Evolutionary conservation across 2,888 invertebrate genomes (phyloP).

Genomic region (Hylaea fasciaria): DNA sequence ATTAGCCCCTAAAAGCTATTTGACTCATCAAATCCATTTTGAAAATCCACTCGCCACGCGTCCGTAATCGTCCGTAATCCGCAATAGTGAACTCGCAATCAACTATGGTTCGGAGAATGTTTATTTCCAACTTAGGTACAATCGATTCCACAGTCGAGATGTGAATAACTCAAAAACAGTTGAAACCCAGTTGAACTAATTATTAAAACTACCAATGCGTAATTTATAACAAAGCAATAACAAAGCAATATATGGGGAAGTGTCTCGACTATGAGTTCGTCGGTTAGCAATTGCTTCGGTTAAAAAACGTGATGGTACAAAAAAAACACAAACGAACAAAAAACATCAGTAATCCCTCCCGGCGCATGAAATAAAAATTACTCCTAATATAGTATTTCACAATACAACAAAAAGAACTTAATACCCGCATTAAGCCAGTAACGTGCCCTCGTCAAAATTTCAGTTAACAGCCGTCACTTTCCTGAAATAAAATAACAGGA

Average conservation of each 20-base stretch:
- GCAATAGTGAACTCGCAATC: conserved; percentile 3
- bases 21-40: conserved; percentile 5
- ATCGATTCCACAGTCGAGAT: too few species aligned
- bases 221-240: too few species aligned
- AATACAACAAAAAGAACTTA: conserved; percentile 13
- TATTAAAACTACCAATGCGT: too few species aligned
- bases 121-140: too few species aligned
- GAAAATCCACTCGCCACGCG: conserved; percentile 6
- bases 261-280: too few species aligned
- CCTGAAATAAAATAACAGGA: conserved; percentile 10
- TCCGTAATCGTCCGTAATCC: background rate
- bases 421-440: conserved; percentile 33
- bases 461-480: conserved; percentile 8
- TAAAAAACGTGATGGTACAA: too few species aligned
- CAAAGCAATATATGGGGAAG: too few species aligned
- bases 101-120: background rate
- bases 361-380: conserved; percentile 11
- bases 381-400: conserved; percentile 1
- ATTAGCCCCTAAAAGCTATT: conserved; percentile 14
- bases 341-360: background rate
- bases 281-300: too few species aligned
- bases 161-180: too few species aligned
- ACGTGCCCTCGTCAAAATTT: conserved; percentile 20
- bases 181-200: too few species aligned
- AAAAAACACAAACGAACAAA: background rate